Base-by-base conservation (phyloP, 1,140 invertebrate genomes). In the Drosophila insularis region DNA sequence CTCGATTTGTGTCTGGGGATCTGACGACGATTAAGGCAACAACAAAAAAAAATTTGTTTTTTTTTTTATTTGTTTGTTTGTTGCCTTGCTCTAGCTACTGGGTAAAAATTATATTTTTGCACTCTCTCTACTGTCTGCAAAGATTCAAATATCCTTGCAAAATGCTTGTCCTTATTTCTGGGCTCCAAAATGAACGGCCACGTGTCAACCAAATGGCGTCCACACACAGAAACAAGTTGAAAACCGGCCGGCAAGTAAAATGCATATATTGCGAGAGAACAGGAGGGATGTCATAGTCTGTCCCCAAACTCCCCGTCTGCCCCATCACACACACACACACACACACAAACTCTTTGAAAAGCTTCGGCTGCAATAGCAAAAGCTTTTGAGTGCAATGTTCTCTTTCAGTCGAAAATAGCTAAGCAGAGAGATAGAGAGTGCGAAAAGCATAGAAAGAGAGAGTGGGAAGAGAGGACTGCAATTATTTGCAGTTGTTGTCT, bases 151-250 rank as follows among this genome's bases (percentile, higher is more conserved):
- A 50, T 21, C 11, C 11, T 4, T 13, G 4, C 43, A 2, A 50
- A 21, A 58, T 62, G 55, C 73, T 40, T 68, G 56, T 72, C 62
- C 64, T 61, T 68, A 54, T 73, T 69, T 27, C 78, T 87, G 84
- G 68, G 72, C 82, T 87, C 81, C 81, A 87, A 27, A 27, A 60
- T 43, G 46, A 50, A 68, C 74, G 74, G 81, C 81, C 81, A 86
- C 82, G 82, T 86, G 82, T 87, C 79, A 82, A 40, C 71, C 82
- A 81, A 86, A 86, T 89, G 82, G 84, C 84, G 75, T 79, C 84
- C 84, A 80, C 82, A 87, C 68, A 71, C 23, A 64, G 39, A 65
- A 39, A 53, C 63, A 66, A 32, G 32, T 63, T 62, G 72, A 84
- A 87, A 87, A 87, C 84, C 84, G 84, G 84, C 84, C 84, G 84